Evolutionary conservation across 2,888 invertebrate species (phyloP), one percentile per base, ranked within the genome.

Genomic region (Brassicogethes aeneus): DNA sequence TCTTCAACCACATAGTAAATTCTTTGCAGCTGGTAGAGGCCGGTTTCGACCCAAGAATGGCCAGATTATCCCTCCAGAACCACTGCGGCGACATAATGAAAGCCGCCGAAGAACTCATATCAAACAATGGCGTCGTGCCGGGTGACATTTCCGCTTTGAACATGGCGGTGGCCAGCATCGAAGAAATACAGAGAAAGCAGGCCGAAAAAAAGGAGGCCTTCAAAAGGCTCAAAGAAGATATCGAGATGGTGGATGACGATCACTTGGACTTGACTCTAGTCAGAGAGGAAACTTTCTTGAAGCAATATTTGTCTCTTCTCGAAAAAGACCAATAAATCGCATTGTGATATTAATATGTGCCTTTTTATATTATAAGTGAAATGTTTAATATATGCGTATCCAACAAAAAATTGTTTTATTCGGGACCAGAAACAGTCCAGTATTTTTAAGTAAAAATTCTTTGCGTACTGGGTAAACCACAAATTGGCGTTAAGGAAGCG

Each of bases 191-290:
- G 30, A 45, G 38, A 31, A 46, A 47, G 16, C 40, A 59, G 12
- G 55, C 69, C 54, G 55, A 72, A 45, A 73, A 76, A 29, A 66
- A 73, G 43, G 64, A 70, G 47, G 85, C 85, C 0, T 75, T 76
- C 42, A 63, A 72, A 8, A 70, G 84, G 1, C 70, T 85, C 16
- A 66, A 74, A 1, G 71, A 76, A 2, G 79, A 80, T 47, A 69
- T 75, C 31, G 64, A 70, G 2, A 64, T 66, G 33, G 66, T 70
- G 0, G 85, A 84, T 30, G 82, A 85, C 51, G 86, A 85, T 49
- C 81, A 88, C 58, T 70, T 88, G 40, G 84, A 87, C 66, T 67
- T 85, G 13, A 74, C 79, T 0, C 70, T 88, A 13, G 64, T 72
- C 1, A 80, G 83, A 46, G 88, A 89, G 60, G 79, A 80, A 53